Conservation (phyloP, 2,888 invertebrate species). For the Stenurella melanura region DNA sequence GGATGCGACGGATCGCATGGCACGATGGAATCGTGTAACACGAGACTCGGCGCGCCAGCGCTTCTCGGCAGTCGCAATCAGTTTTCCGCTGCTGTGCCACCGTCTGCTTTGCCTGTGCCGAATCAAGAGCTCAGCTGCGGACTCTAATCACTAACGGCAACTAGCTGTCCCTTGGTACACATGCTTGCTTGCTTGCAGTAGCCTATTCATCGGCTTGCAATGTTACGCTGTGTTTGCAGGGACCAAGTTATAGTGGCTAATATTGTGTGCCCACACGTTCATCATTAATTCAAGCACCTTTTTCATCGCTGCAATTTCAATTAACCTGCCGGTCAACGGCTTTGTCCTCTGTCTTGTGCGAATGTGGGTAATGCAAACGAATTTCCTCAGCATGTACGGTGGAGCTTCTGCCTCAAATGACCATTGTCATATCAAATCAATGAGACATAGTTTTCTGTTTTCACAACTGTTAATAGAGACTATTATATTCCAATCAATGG, state of each 20-base stretch:
- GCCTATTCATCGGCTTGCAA: constrained; percentile 20
- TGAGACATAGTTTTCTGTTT: no score
- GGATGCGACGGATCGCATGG: constrained; percentile 68
- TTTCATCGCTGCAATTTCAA: constrained; percentile 53
- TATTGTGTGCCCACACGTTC: constrained; percentile 35
- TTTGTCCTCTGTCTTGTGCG: constrained; percentile 37
- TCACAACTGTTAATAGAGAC: no score
- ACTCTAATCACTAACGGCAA: constrained; percentile 45
- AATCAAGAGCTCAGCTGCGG: constrained; percentile 49
- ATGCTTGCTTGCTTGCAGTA: neutral
- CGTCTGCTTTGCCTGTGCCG: constrained; percentile 42
- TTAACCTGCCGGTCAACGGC: constrained; percentile 54
- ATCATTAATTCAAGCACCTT: constrained; percentile 58
- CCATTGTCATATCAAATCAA: no score
- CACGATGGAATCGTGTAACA: constrained; percentile 55
- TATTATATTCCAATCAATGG: no score
- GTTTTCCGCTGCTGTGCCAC: constrained; percentile 46
- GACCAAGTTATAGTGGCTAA: constrained; percentile 7
- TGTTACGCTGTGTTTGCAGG: constrained; percentile 9
- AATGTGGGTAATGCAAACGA: neutral
- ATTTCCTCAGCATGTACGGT: no score
- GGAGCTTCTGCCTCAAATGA: no score
- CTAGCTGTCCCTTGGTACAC: constrained; percentile 32
- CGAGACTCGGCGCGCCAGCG: constrained; percentile 65
- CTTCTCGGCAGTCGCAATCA: constrained; percentile 52